A percentile compares a stretch with the other conserved stretches of the same genome.
Conservation (phyloP, 2,888 invertebrate genomes). For the Octodonta nipae region DNA sequence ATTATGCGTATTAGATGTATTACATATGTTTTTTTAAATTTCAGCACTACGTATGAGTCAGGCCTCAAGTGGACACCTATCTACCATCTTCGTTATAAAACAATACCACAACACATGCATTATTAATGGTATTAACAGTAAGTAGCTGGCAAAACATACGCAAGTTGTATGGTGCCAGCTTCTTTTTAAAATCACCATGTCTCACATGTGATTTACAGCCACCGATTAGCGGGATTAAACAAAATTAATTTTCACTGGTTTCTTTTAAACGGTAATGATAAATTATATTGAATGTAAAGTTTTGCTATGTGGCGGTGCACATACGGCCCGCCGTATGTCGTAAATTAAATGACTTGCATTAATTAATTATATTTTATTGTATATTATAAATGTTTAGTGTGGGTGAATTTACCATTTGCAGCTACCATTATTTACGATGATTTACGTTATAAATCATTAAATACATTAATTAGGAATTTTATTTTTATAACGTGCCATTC, state of each 20-base stretch:
- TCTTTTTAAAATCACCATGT: too few relatives aligned
- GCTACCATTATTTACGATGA: slow-evolving; percentile 28
- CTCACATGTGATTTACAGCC: too few relatives aligned
- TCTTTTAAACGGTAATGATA: background rate
- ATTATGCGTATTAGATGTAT: too few relatives aligned
- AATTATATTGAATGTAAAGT: background rate
- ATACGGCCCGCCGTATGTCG: slow-evolving; percentile 15
- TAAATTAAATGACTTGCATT: slow-evolving; percentile 24
- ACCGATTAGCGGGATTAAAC: background rate
- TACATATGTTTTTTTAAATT: too few relatives aligned
- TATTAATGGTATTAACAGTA: too few relatives aligned
- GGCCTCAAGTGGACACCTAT: too few relatives aligned
- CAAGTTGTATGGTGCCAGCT: too few relatives aligned
- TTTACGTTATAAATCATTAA: slow-evolving; percentile 23
- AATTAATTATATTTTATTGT: slow-evolving; percentile 29
- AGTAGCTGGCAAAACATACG: too few relatives aligned
- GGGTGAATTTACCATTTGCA: slow-evolving; percentile 28
- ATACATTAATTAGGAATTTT: slow-evolving; percentile 23
- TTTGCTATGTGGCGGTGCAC: too few relatives aligned
- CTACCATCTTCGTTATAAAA: too few relatives aligned
- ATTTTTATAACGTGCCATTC: slow-evolving; percentile 19
- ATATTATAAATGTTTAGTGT: slow-evolving; percentile 25
- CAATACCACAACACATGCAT: too few relatives aligned
- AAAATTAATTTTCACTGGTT: slow-evolving; percentile 1
- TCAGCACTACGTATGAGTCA: too few relatives aligned